Percentiles rank a stretch among this genome's conserved stretches.
Conservation (phyloP, 1,140 invertebrate genomes). For the Nasonia vitripennis region DNA sequence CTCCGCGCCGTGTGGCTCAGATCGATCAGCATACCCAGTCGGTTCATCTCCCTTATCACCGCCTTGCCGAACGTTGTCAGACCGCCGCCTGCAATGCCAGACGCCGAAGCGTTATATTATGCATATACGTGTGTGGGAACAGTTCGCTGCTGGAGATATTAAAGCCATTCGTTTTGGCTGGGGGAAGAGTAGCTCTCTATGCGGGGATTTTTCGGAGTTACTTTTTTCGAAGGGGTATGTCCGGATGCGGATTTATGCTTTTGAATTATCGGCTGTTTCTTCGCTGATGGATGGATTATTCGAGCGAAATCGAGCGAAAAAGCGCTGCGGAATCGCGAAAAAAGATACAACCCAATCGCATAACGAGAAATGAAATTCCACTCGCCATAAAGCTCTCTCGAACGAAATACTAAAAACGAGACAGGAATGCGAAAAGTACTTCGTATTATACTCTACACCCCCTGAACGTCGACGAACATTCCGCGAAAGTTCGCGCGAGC, state of each 20-base stretch:
- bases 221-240: neutral
- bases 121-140: neutral
- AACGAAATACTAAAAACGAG: neutral
- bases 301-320: neutral
- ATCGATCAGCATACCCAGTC: slow-evolving; percentile 92
- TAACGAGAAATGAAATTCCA: too few species aligned
- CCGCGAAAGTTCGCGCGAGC: neutral
- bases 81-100: slow-evolving; percentile 63
- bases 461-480: neutral
- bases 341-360: too few species aligned
- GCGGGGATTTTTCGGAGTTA: neutral
- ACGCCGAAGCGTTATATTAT: too few species aligned
- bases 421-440: too few species aligned
- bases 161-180: neutral
- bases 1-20: slow-evolving; percentile 88
- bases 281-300: neutral
- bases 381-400: neutral
- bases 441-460: too few species aligned
- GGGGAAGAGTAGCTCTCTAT: neutral
- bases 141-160: neutral
- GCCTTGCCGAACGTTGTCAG: slow-evolving; percentile 76
- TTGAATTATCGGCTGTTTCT: neutral
- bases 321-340: too few species aligned
- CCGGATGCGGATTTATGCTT: neutral
- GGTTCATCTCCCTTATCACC: slow-evolving; percentile 89